Evolutionary conservation across 2,888 invertebrate genomes (phyloP), one percentile per base, ranked within the genome.

Genomic region (Cheilosia pagana): DNA sequence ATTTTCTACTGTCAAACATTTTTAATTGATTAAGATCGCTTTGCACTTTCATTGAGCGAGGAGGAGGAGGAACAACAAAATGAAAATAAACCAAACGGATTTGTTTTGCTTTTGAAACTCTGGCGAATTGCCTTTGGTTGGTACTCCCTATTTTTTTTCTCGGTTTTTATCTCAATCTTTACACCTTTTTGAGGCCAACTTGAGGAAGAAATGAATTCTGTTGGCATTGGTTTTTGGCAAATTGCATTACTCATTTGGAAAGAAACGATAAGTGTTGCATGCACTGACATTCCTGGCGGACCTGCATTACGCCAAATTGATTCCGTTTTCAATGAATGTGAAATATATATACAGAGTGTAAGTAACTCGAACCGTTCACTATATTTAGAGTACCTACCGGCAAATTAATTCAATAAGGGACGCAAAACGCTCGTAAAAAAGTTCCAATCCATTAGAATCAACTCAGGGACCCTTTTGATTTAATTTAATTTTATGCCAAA

Each of bases 11-110:
- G 67, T 55, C 67, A 63, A 43, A 59, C 77, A 59, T 50, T 62
- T 77, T 35, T 70, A 79, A 83, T 79, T 79, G 83, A 83, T 83
- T 68, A 70, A 63, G 53, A 65, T 71, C 62, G 57, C 31, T 63
- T 57, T 67, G 82, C 31, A 68, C 62, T 82, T 77, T 65, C 53
- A 65, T 81, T 59, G 19, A 31, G 39, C 10, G 0, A 43, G 39
- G 7, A n/a, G 21, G 39, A n/a, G n/a, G 12, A 35, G 14, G 14
- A 39, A 16, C 3, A 57, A 52, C 41, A 12, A 41, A 45, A 14
- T 53, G 41, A 21, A 43, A 28, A 45, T 12, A 41, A 21, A 35
- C 35, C 48, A 48, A 39, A 19, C n/a, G 12, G 16, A 41, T 41
- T 48, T 23, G 28, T n/a, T 50, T 41, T n/a, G 2, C 14, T 35